Conservation (phyloP, 2,113 vertebrate genomes). For the Nothocercus julius region DNA sequence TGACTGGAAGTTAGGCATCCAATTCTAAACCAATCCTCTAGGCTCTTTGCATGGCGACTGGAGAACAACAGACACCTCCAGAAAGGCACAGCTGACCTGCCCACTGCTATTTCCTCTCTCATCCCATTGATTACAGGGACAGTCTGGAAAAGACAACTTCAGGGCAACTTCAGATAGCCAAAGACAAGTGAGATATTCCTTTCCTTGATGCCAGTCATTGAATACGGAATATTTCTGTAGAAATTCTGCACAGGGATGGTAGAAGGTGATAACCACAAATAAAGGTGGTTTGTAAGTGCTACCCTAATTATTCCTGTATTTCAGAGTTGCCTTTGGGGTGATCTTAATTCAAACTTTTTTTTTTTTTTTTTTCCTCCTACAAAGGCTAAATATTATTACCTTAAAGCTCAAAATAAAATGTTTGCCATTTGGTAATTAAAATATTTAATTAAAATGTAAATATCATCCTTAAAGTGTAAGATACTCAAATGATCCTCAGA, state of each 20-base stretch:
- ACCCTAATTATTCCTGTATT: background rate
- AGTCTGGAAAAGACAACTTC: background rate
- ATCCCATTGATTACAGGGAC: background rate
- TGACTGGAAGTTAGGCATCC: background rate
- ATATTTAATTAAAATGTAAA: slow-evolving; percentile 15
- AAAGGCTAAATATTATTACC: background rate
- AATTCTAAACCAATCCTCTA: background rate
- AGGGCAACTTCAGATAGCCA: background rate
- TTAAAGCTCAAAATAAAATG: background rate
- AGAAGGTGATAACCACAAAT: background rate
- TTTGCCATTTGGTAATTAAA: background rate
- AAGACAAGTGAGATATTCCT: background rate
- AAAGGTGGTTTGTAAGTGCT: background rate
- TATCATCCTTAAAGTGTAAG: background rate
- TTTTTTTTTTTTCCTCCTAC: background rate
- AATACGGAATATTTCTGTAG: background rate
- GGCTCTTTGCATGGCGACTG: background rate
- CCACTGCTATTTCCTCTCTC: background rate
- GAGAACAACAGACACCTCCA: background rate
- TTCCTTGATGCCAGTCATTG: background rate
- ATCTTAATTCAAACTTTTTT: slow-evolving; percentile 9
- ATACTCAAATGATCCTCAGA: background rate
- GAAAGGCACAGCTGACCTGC: background rate
- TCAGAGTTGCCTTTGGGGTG: background rate
- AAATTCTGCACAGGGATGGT: background rate